Base-by-base conservation (phyloP, 2,113 vertebrate species). In the Sprattus sprattus region DNA sequence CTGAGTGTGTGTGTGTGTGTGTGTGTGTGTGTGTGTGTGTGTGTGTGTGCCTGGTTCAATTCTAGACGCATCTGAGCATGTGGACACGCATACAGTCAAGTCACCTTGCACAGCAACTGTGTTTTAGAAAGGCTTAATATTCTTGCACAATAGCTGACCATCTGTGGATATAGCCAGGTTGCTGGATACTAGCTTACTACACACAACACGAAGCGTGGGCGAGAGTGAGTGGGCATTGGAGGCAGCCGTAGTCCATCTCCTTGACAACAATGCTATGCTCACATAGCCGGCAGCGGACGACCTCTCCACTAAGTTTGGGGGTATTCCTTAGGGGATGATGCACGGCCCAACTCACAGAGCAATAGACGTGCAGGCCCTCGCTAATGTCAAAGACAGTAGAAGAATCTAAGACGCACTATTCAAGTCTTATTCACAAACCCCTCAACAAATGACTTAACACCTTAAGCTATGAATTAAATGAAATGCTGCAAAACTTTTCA, bases 221-320 rank as follows among this genome's bases (percentile, higher is more conserved):
- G 9, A 83, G 39, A 84, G 32, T 60, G 49, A 54, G 57, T 75
- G 80, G 84, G 47, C 44, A 80, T 82, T 81, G 7, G 15, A 89
- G 88, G 91, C 90, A 89, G 64, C 78, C 84, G 52, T 39, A 18
- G 1, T 64, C 88, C 25, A 91, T 95, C 93, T 93, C 94, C 94
- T 89, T 93, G 93, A 91, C 92, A 92, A 95, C 93, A 45, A 86
- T 86, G 88, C 88, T 89, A 89, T 88, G 85, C 39, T 83, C 89
- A 89, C 91, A 90, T 91, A 82, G 84, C 89, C 88, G 81, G 82
- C 90, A 89, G 88, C 86, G 81, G 87, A 89, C 89, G 88, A 89
- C 87, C 86, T 81, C 81, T 47, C 81, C 22, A 47, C 85, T 39
- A 78, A 32, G 71, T 78, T 16, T 11, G 22, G 22, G 57, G n/a